Percentiles rank a stretch among this genome's conserved stretches.
Conservation (phyloP, 2,888 invertebrate genomes). For the Plagodis dolabraria region DNA sequence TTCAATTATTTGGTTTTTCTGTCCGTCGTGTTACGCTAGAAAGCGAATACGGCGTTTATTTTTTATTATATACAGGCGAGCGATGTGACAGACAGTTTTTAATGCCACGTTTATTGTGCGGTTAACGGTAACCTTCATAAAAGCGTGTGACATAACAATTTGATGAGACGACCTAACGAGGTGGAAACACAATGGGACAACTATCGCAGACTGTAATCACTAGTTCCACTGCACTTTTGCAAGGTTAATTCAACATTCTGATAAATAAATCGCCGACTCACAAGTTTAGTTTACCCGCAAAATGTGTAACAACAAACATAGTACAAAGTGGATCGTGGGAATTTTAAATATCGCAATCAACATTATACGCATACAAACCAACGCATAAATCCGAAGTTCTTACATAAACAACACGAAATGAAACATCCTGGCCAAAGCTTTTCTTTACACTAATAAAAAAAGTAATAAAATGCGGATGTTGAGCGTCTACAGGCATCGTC, state of each 20-base stretch:
- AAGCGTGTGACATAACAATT: constrained; percentile 63
- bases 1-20: constrained; percentile 29
- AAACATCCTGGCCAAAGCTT: constrained; percentile 25
- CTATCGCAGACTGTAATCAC: constrained; percentile 44
- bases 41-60: constrained; percentile 14
- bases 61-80: constrained; percentile 18
- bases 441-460: constrained; percentile 38
- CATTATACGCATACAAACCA: constrained; percentile 7
- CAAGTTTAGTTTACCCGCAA: constrained; percentile 12
- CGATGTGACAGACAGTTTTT: constrained; percentile 30
- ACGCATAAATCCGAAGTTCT: constrained; percentile 24
- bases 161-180: constrained; percentile 64
- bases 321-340: constrained; percentile 25
- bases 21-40: constrained; percentile 18
- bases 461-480: constrained; percentile 46
- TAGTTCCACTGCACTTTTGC: constrained; percentile 53
- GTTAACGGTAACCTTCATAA: constrained; percentile 56
- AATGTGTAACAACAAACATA: constrained; percentile 14
- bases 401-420: constrained; percentile 34
- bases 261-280: constrained; percentile 20
- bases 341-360: constrained; percentile 24
- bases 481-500: constrained; percentile 36
- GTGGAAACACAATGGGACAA: constrained; percentile 72
- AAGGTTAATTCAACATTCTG: constrained; percentile 53
- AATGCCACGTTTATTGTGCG: constrained; percentile 26